Percentiles rank a stretch among this genome's conserved stretches.
Evolutionary conservation across 1,140 invertebrate species (phyloP).

Genomic region (Cotesia chilonis): DNA sequence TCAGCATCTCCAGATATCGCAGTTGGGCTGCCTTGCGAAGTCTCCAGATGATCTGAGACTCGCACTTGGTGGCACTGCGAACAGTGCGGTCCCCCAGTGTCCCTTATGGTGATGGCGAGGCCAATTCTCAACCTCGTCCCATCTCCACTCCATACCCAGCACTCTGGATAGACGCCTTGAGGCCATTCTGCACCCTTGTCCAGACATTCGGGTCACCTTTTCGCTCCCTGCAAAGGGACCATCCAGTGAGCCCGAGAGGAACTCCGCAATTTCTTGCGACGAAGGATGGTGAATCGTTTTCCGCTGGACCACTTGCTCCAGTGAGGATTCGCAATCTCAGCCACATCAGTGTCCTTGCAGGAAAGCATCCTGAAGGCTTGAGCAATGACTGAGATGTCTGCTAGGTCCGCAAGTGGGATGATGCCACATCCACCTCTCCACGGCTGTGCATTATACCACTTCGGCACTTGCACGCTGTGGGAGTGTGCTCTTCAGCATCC

Average conservation of each 20-base stretch:
- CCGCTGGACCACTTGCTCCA: neutral
- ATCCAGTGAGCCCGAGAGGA: neutral
- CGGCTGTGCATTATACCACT: conserved; percentile 28
- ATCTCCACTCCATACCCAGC: neutral
- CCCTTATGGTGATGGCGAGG: too few species aligned
- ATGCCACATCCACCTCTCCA: conserved; percentile 39
- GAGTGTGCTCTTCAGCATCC: conserved; percentile 21
- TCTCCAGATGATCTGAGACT: neutral
- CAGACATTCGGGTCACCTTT: neutral
- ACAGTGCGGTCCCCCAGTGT: too few species aligned
- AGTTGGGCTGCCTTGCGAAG: neutral
- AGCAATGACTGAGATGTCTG: conserved; percentile 25
- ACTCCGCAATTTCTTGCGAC: neutral
- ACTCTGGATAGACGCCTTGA: neutral
- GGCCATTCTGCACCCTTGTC: neutral
- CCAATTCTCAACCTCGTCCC: neutral
- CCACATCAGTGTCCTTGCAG: conserved; percentile 24
- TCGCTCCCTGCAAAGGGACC: neutral
- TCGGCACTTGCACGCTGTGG: conserved; percentile 42
- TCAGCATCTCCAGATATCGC: neutral
- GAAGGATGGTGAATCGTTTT: neutral
- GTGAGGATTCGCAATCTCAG: neutral
- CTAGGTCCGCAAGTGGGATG: conserved; percentile 33
- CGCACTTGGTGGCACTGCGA: neutral
- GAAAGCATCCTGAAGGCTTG: conserved; percentile 39